A percentile compares a stretch with the other conserved stretches of the same genome.
Evolutionary conservation across 2,888 invertebrate species (phyloP).

Genomic region (Eristalis intricaria): DNA sequence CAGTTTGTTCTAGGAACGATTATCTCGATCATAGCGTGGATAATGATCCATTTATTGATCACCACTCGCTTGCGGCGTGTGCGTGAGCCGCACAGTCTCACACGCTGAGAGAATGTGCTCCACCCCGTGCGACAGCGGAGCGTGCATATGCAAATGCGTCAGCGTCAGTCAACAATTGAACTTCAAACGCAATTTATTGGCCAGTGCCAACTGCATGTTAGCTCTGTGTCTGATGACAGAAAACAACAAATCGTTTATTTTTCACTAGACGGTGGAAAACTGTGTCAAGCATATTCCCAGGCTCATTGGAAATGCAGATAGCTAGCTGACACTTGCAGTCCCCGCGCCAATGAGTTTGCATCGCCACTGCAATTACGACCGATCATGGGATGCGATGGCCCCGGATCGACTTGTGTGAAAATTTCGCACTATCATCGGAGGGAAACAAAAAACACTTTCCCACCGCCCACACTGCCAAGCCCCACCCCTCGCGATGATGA

Average conservation of each 20-base stretch:
- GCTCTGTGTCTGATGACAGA: slow-evolving; percentile 57
- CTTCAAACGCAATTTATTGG: slow-evolving; percentile 68
- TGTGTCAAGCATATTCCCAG: slow-evolving; percentile 71
- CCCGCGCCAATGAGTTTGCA: slow-evolving; percentile 30
- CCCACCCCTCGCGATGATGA: slow-evolving; percentile 30
- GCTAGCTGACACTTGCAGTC: slow-evolving; percentile 38
- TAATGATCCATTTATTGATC: slow-evolving; percentile 66
- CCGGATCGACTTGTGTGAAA: slow-evolving; percentile 63
- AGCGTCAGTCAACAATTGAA: slow-evolving; percentile 55
- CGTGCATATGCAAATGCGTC: slow-evolving; percentile 38
- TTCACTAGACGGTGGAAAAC: slow-evolving; percentile 46
- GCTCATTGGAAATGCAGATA: slow-evolving; percentile 63
- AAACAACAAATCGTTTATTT: slow-evolving; percentile 39
- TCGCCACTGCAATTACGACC: slow-evolving; percentile 51
- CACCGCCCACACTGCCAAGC: slow-evolving; percentile 45
- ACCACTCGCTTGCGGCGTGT: slow-evolving; percentile 26
- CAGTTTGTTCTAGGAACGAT: slow-evolving; percentile 32
- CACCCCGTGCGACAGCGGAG: slow-evolving; percentile 34
- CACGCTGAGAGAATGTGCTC: not conserved
- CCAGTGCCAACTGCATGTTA: slow-evolving; percentile 56
- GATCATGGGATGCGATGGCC: slow-evolving; percentile 49
- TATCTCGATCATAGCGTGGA: slow-evolving; percentile 37
- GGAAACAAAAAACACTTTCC: slow-evolving; percentile 44
- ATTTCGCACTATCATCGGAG: slow-evolving; percentile 45
- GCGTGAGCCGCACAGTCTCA: slow-evolving; percentile 33